phyloP scores from a whole-genome alignment of 1,140 invertebrate genomes.

The Conus ventricosus region DNA sequence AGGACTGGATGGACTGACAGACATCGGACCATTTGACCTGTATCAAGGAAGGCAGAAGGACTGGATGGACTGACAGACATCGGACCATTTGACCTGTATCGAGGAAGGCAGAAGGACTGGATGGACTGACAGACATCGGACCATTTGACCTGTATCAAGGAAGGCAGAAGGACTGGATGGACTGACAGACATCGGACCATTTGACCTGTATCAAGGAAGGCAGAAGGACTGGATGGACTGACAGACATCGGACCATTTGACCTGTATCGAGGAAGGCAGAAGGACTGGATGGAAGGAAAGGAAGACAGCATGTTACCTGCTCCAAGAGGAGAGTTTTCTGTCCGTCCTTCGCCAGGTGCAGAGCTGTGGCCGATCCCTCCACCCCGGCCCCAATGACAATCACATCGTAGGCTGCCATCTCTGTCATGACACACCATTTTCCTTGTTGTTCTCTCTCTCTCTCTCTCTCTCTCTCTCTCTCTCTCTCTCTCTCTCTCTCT shows the following conservation, averaged over 20 bases:
- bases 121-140: no score
- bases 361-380: slow-evolving; percentile 66
- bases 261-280: not conserved
- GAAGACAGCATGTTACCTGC: slow-evolving; percentile 52
- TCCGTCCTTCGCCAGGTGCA: slow-evolving; percentile 58
- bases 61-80: no score
- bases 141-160: not conserved
- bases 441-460: not conserved
- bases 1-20: no score
- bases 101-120: not conserved
- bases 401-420: slow-evolving; percentile 51
- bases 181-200: no score
- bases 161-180: not conserved
- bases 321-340: slow-evolving; percentile 61
- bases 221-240: not conserved
- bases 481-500: not conserved
- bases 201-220: not conserved
- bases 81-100: not conserved
- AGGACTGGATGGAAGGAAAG: no score
- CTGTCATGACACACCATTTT: not conserved
- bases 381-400: slow-evolving; percentile 69
- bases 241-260: no score
- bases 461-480: not conserved
- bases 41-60: not conserved
- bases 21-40: not conserved